Base-by-base conservation (phyloP, 2,888 invertebrate genomes). In the Proisotoma minuta region DNA sequence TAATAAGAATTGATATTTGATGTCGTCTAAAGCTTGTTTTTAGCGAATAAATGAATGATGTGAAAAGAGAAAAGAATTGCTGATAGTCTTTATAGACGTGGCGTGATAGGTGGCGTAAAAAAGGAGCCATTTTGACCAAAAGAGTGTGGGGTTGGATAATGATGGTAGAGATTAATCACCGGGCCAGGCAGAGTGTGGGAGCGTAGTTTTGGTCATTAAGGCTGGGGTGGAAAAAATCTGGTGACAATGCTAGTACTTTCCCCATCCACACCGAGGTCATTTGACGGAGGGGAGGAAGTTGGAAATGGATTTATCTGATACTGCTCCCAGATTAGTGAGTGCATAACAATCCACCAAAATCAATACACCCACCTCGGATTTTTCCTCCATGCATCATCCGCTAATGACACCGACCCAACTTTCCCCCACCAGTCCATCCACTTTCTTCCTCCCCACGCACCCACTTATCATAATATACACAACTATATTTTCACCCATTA, bases 231-330 rank as follows among this genome's bases (percentile, higher is more conserved):
- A 34, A 34, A 34, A 34, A 34, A 34, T 34, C 34, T 34, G 34
- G 34, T 34, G 34, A 15, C 34, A 8, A 34, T 34, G 34, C 8
- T 34, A 34, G 34, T 34, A 8, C 15, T 15, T 34, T 15, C 15
- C 34, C 34, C 34, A 10, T 15, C 15, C 34, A 8, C 34, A 34
- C 34, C 34, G 34, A 34, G 34, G 34, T 34, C 34, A 34, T 34
- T 34, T 34, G 15, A 34, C 8, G n/a, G 49, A 49, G 49, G 49
- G 49, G 49, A 49, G 23, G 15, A 23, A 49, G 49, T 34, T 34
- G 34, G 49, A 49, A 49, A 49, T 49, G 49, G 49, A 49, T 49
- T 49, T 49, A 49, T 49, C 49, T 49, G 49, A 49, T 49, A 49
- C 49, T 49, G 49, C 49, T 34, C 34, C 34, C 34, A 34, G 34